Evolutionary conservation across 2,797 vertebrate species (phyloP).

Genomic region (Oreonectes daqikongensis): DNA sequence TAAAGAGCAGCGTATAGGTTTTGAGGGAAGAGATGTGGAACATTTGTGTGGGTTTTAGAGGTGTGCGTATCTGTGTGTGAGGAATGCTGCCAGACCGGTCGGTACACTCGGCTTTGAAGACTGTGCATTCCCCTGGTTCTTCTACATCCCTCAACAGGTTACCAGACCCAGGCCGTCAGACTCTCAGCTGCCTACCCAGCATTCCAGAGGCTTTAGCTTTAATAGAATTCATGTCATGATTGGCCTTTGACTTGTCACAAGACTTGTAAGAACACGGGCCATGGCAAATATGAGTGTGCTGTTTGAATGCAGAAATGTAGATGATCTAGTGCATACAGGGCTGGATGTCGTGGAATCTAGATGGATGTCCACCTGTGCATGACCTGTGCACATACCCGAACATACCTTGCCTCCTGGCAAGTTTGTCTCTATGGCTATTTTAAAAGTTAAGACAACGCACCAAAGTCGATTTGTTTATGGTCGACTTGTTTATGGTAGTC

Average conservation of each 20-base stretch:
- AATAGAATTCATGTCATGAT: slow-evolving; percentile 39
- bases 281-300: not conserved
- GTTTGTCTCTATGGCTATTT: not conserved
- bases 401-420: not conserved
- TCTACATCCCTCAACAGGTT: slow-evolving; percentile 53
- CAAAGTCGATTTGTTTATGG: not conserved
- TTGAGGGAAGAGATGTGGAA: slow-evolving; percentile 42
- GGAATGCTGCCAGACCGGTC: slow-evolving; percentile 59
- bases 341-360: not conserved
- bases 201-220: slow-evolving; percentile 57
- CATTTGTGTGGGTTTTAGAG: slow-evolving; percentile 45
- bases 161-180: slow-evolving; percentile 40
- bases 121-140: slow-evolving; percentile 52
- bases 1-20: slow-evolving; percentile 13
- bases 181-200: slow-evolving; percentile 58
- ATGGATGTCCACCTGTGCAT: not conserved
- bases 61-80: slow-evolving; percentile 28
- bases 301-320: not conserved
- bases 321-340: not conserved
- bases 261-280: not conserved
- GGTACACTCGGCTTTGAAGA: slow-evolving; percentile 38
- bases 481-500: not conserved
- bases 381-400: not conserved
- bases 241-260: slow-evolving; percentile 13
- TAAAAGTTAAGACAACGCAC: not conserved